Conservation (phyloP, 2,888 invertebrate genomes). For the Antheraea assamensis region DNA sequence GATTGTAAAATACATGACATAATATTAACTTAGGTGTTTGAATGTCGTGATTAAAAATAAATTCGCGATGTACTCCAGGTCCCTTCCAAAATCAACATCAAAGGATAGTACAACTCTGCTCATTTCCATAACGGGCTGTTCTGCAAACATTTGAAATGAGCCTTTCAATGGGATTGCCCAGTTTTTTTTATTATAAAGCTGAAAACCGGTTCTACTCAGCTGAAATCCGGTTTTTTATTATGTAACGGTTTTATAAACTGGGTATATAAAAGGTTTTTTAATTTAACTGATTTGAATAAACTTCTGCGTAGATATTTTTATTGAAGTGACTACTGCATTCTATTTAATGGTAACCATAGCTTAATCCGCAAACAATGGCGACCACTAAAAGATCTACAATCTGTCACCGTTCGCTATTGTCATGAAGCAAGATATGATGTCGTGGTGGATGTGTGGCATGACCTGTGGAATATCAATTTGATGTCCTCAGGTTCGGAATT, state of each 20-base stretch:
- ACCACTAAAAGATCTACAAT: too few relatives aligned
- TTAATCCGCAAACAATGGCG: too few relatives aligned
- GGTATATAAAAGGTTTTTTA: constrained; percentile 4
- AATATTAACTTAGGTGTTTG: not conserved
- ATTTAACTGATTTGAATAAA: not conserved
- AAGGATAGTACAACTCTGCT: not conserved
- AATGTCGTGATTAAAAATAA: not conserved
- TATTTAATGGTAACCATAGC: too few relatives aligned
- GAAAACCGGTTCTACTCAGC: not conserved
- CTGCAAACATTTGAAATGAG: constrained; percentile 14
- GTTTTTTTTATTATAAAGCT: constrained; percentile 8
- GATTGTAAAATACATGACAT: not conserved
- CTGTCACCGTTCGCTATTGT: too few relatives aligned
- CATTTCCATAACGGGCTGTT: constrained; percentile 6
- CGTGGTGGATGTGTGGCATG: too few relatives aligned
- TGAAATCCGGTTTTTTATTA: not conserved
- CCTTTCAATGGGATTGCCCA: constrained; percentile 14
- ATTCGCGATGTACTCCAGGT: not conserved
- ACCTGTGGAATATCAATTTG: too few relatives aligned
- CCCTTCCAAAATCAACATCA: constrained; percentile 6
- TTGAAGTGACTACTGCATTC: too few relatives aligned
- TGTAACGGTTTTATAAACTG: constrained; percentile 14
- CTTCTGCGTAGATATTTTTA: not conserved
- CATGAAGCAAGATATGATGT: too few relatives aligned
- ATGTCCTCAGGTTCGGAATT: too few relatives aligned